Evolutionary conservation across 1,140 invertebrate genomes (phyloP).

Genomic region (Ceratina australensis): DNA sequence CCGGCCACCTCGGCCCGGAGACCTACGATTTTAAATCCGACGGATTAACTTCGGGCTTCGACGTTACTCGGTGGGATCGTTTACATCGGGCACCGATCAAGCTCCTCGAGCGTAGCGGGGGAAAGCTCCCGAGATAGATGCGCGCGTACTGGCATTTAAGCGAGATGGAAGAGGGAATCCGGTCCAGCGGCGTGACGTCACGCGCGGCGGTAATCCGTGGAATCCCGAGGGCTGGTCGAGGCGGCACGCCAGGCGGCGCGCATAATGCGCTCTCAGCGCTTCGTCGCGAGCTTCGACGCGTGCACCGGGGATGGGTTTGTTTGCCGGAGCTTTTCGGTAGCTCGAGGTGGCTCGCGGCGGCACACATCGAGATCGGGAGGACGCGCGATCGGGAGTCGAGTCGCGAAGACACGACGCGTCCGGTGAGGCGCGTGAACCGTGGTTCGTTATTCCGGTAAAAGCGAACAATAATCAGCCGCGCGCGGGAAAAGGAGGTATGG

Average conservation of each 20-base stretch:
- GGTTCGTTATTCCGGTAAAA: conserved; percentile 46
- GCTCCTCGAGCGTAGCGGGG: not conserved
- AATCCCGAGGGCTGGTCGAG: conserved; percentile 16
- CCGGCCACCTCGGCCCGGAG: too few relatives aligned
- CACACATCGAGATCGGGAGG: not conserved
- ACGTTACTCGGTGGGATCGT: too few relatives aligned
- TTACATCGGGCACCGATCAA: too few relatives aligned
- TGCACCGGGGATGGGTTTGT: conserved; percentile 23
- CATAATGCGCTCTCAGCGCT: conserved; percentile 15
- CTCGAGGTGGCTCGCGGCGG: not conserved
- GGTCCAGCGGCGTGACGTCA: conserved; percentile 14
- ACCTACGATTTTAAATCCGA: too few relatives aligned
- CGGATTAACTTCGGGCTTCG: too few relatives aligned
- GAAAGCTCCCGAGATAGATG: too few relatives aligned
- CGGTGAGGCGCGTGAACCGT: conserved; percentile 29
- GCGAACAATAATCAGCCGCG: conserved; percentile 1
- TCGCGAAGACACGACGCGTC: not conserved
- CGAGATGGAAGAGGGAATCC: not conserved
- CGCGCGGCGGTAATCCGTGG: conserved; percentile 27
- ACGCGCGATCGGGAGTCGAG: not conserved
- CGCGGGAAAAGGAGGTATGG: not conserved
- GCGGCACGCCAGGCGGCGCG: not conserved
- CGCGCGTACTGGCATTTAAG: too few relatives aligned
- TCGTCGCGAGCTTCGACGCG: not conserved
- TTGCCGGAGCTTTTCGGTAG: conserved; percentile 18